Evolutionary conservation across 2,797 vertebrate genomes (phyloP).

Genomic region (Acropternis orthonyx): DNA sequence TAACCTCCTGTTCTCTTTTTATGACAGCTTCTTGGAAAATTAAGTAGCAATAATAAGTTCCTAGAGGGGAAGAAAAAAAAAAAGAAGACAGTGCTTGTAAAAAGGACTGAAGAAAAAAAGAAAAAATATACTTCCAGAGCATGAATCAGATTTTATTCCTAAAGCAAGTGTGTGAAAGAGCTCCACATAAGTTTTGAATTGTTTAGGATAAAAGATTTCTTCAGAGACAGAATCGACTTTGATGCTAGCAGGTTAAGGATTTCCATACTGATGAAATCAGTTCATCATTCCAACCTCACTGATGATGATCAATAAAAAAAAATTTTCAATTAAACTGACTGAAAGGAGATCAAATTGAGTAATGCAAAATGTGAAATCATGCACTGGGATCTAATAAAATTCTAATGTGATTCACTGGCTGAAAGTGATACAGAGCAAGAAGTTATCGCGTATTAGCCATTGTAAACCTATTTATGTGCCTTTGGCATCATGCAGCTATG

Average conservation of each 20-base stretch:
- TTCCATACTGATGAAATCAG: not conserved
- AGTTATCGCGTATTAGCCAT: accelerated
- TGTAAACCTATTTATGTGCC: not conserved
- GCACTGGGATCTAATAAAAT: not conserved
- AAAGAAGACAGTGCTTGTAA: not conserved
- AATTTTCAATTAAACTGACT: not conserved
- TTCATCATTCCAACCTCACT: not conserved
- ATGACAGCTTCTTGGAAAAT: not conserved
- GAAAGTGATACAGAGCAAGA: not conserved
- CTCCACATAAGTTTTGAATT: not conserved
- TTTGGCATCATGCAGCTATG: not conserved
- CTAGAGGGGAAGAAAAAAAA: too few relatives aligned
- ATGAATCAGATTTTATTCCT: not conserved
- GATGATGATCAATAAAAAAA: not conserved
- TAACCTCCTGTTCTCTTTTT: not conserved
- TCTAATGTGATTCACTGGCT: not conserved
- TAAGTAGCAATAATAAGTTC: not conserved
- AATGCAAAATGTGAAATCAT: not conserved
- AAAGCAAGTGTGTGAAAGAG: not conserved
- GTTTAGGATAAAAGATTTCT: not conserved
- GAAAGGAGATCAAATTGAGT: not conserved
- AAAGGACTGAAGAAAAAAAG: not conserved
- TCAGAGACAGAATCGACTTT: not conserved
- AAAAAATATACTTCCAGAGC: not conserved
- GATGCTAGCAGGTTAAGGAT: not conserved